Percentiles rank a stretch among this genome's conserved stretches.
Conservation (phyloP, 2,797 vertebrate species). For the Menidia menidia region DNA sequence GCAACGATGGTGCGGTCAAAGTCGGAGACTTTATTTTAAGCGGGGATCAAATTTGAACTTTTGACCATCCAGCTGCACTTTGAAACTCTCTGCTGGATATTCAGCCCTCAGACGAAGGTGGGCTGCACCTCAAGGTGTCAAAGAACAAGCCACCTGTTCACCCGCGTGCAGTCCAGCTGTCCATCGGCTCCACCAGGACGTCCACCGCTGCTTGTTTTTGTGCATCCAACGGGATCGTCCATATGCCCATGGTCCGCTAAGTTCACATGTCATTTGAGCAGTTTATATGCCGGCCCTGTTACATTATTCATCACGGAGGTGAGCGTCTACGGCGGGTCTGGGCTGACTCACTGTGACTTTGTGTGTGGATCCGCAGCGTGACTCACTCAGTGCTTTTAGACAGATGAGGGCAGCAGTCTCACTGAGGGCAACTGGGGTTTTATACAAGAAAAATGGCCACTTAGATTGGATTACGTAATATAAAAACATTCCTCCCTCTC, state of each 20-base stretch:
- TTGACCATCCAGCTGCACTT: conserved; percentile 4
- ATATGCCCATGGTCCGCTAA: conserved; percentile 54
- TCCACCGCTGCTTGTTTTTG: conserved; percentile 18
- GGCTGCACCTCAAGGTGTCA: conserved; percentile 50
- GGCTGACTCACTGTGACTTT: conserved; percentile 82
- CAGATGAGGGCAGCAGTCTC: conserved; percentile 78
- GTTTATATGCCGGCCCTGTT: conserved; percentile 69
- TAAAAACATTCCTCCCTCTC: conserved; percentile 57
- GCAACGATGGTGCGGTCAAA: neutral
- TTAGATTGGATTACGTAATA: conserved; percentile 78
- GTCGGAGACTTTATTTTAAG: neutral
- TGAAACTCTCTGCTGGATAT: conserved; percentile 22
- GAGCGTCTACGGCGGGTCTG: conserved; percentile 71
- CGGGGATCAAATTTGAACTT: neutral
- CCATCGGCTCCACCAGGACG: conserved; percentile 37
- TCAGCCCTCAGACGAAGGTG: conserved; percentile 46
- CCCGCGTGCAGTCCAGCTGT: conserved; percentile 45
- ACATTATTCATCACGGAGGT: conserved; percentile 83
- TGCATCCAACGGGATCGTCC: conserved; percentile 42
- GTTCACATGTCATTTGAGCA: conserved; percentile 73
- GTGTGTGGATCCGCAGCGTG: conserved; percentile 63
- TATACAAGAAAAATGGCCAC: conserved; percentile 78
- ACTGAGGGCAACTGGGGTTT: conserved; percentile 73
- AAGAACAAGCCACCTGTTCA: conserved; percentile 52
- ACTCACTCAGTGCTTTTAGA: conserved; percentile 83